phyloP scores from a whole-genome alignment of 1,140 invertebrate genomes.

The Acromyrmex charruanus region DNA sequence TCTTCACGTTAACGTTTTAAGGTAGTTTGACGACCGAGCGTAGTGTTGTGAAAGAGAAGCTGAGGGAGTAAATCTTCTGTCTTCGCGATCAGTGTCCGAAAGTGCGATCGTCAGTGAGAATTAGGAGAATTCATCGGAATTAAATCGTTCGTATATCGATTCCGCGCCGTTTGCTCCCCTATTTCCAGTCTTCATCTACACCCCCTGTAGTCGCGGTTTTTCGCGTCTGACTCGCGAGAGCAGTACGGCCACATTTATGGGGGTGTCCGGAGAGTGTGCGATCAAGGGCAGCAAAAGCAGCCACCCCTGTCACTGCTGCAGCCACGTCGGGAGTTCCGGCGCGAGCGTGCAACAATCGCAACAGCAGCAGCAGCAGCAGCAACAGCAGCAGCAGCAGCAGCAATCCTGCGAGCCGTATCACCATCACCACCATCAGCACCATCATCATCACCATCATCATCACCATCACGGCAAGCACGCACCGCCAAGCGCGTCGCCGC shows the following conservation, averaged over 20 bases:
- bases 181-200: not conserved
- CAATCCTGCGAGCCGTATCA: constrained; percentile 74
- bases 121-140: not conserved
- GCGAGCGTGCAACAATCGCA: constrained; percentile 76
- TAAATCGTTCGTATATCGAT: not conserved
- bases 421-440: constrained; percentile 74
- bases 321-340: constrained; percentile 78
- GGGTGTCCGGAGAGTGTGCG: constrained; percentile 85
- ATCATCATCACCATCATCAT: constrained; percentile 76
- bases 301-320: constrained; percentile 84
- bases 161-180: not conserved
- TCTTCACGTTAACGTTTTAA: not conserved
- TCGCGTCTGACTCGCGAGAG: constrained; percentile 61
- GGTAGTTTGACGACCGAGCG: not conserved
- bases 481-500: constrained; percentile 62
- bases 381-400: constrained; percentile 1
- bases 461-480: constrained; percentile 72
- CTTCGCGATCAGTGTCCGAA: constrained; percentile 48
- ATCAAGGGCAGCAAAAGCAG: constrained; percentile 83
- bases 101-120: constrained; percentile 53
- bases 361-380: constrained; percentile 65
- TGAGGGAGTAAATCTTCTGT: not conserved
- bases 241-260: constrained; percentile 82
- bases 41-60: constrained; percentile 46
- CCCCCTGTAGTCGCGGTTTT: constrained; percentile 6